Conservation (phyloP, 1,140 invertebrate species). For the Drosophila yakuba region DNA sequence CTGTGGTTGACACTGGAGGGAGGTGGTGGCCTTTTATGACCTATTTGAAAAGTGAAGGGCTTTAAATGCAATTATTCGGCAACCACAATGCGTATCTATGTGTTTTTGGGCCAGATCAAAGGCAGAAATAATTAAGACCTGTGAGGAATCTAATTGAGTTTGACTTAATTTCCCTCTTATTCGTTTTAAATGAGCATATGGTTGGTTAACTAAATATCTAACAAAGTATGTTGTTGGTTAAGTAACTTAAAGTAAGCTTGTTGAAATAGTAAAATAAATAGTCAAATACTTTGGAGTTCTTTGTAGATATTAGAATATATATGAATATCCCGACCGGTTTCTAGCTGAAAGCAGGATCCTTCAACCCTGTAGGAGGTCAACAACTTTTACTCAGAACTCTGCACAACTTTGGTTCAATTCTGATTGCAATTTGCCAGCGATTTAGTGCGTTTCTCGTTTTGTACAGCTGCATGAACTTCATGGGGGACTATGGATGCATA, state of each 20-base stretch:
- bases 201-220: too few species aligned
- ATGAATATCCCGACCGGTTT: background rate
- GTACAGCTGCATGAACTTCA: constrained; percentile 12
- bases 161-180: background rate
- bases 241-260: too few species aligned
- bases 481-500: constrained; percentile 50
- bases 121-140: constrained; percentile 4
- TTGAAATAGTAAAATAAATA: too few species aligned
- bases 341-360: background rate
- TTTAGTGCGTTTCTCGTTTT: constrained; percentile 28
- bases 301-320: too few species aligned
- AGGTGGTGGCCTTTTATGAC: constrained; percentile 36
- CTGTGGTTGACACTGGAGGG: background rate
- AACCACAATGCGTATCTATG: constrained; percentile 25
- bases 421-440: constrained; percentile 54
- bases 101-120: background rate
- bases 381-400: constrained; percentile 36
- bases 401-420: constrained; percentile 19
- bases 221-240: too few species aligned
- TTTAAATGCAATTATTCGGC: constrained; percentile 44
- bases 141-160: background rate
- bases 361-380: constrained; percentile 24
- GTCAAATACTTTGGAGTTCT: too few species aligned
- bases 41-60: constrained; percentile 46
- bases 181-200: too few species aligned